Percentiles rank a stretch among this genome's conserved stretches.
Conservation (phyloP, 2,797 vertebrate species). For the Bovichtus diacanthus region DNA sequence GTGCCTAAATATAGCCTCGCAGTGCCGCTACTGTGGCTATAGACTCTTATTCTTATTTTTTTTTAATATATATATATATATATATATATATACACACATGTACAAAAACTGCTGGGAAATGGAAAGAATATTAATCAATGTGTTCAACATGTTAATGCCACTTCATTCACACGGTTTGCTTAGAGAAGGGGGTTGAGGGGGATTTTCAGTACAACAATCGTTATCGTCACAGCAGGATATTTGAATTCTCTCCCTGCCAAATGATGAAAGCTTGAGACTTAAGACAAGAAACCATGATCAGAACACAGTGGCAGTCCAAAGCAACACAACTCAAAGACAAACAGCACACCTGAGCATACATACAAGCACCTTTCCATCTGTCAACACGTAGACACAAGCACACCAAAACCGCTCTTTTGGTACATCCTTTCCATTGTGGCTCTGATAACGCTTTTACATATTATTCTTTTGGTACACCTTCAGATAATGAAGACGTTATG, state of each 20-base stretch:
- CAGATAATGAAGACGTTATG: slow-evolving; percentile 55
- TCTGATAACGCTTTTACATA: slow-evolving; percentile 6
- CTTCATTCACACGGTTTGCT: slow-evolving; percentile 19
- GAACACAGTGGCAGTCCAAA: slow-evolving; percentile 26
- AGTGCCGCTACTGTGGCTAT: neutral
- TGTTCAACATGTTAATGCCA: slow-evolving; percentile 16
- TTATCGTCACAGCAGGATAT: slow-evolving; percentile 9
- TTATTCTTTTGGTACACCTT: slow-evolving; percentile 24
- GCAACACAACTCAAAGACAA: slow-evolving; percentile 16
- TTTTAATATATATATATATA: no score
- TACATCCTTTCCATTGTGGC: slow-evolving; percentile 1
- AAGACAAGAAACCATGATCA: slow-evolving; percentile 30
- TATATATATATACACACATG: no score
- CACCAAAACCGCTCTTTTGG: slow-evolving; percentile 13
- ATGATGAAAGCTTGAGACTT: slow-evolving; percentile 38
- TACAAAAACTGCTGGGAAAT: slow-evolving; percentile 2
- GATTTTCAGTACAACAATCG: slow-evolving; percentile 6
- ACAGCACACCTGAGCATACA: slow-evolving; percentile 2
- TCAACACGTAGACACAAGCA: slow-evolving; percentile 34
- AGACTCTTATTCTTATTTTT: neutral
- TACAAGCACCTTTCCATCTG: slow-evolving; percentile 44
- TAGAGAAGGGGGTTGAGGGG: neutral
- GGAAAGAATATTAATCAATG: slow-evolving; percentile 22
- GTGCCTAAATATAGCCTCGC: neutral
- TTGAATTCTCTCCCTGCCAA: slow-evolving; percentile 34